These are phyloP conservation scores for Crossocerus cetratus DNA, from an alignment of 2,888 invertebrate genomes.

Conservation along the genomic window DNA sequence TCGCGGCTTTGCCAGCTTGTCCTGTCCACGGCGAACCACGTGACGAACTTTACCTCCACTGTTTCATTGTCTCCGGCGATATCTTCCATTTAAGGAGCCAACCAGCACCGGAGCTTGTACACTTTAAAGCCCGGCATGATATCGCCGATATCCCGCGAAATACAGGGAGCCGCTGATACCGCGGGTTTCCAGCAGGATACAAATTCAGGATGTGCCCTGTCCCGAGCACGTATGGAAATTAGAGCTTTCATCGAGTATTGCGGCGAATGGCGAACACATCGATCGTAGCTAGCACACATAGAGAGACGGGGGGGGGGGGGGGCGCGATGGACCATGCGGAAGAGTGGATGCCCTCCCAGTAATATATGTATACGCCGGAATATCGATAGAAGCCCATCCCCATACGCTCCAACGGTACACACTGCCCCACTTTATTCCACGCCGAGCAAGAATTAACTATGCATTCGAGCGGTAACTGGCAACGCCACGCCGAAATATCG, in stretches of 20 bases:
- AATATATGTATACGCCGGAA: conserved; percentile 36
- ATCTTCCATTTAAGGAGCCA: too few relatives aligned
- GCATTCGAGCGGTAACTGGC: conserved; percentile 33
- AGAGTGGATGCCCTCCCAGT: conserved; percentile 31
- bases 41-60: too few relatives aligned
- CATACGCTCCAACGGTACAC: conserved; percentile 37
- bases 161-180: not conserved
- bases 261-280: conserved; percentile 40
- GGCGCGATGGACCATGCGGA: conserved; percentile 1
- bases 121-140: not conserved
- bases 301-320: conserved; percentile 6
- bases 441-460: conserved; percentile 52
- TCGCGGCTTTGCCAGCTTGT: too few relatives aligned
- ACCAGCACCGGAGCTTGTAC: too few relatives aligned
- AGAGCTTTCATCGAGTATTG: conserved; percentile 55
- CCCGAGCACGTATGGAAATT: conserved; percentile 54
- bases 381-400: conserved; percentile 41
- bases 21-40: too few relatives aligned
- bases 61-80: too few relatives aligned
- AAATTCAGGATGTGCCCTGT: conserved; percentile 39
- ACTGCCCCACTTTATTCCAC: conserved; percentile 60
- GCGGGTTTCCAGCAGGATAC: conserved; percentile 24
- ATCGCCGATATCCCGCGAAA: not conserved
- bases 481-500: conserved; percentile 45
- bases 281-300: conserved; percentile 32